These are phyloP conservation scores for Trissolcus brochymenae DNA, from an alignment of 2,888 invertebrate species.

Conservation along the genomic window DNA sequence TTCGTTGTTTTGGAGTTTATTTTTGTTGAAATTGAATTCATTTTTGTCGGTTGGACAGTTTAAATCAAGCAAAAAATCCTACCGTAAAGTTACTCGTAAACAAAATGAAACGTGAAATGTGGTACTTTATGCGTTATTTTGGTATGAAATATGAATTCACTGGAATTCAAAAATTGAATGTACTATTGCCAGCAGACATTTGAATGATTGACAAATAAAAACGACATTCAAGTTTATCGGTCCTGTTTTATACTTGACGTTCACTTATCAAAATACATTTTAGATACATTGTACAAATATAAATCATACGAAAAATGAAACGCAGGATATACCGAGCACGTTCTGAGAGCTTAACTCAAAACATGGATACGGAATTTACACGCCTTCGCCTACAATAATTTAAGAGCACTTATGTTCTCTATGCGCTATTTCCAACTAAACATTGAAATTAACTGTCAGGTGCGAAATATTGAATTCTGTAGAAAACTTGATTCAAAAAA, in stretches of 20 bases:
- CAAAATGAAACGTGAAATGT: neutral
- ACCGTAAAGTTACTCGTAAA: neutral
- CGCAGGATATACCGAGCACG: conserved; percentile 21
- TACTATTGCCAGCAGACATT: neutral
- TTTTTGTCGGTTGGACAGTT: too few relatives aligned
- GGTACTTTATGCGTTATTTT: neutral
- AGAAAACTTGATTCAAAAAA: too few relatives aligned
- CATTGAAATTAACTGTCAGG: too few relatives aligned
- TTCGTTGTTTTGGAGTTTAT: too few relatives aligned
- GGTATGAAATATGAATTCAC: neutral
- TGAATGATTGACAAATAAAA: conserved; percentile 19
- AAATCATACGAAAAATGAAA: conserved; percentile 28
- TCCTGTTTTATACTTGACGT: conserved; percentile 29
- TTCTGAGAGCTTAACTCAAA: conserved; percentile 9
- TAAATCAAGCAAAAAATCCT: neutral
- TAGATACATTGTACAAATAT: conserved; percentile 25
- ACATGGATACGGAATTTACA: conserved; percentile 16
- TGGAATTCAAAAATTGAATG: conserved; percentile 6
- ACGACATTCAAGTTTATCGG: conserved; percentile 20
- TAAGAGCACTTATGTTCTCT: conserved; percentile 24
- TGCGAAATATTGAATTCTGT: too few relatives aligned
- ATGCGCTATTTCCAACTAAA: neutral
- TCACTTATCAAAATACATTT: conserved; percentile 41
- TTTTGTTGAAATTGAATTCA: too few relatives aligned
- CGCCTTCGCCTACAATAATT: conserved; percentile 25